Evolutionary conservation across 2,113 vertebrate species (phyloP).

Genomic region (Chloroceryle aenea): DNA sequence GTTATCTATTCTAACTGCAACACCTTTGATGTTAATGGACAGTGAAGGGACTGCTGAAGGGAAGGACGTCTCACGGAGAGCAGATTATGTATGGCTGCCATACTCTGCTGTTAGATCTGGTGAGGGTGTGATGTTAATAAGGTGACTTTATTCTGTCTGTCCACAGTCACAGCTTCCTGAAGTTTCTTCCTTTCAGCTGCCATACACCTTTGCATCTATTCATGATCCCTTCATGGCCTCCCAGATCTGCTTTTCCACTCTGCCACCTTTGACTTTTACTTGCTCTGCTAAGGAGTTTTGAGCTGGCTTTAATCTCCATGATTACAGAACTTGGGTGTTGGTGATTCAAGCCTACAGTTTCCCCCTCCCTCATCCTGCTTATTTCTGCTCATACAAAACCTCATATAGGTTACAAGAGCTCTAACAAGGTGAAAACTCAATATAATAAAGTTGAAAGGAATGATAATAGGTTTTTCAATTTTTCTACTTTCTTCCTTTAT

Average conservation of each 20-base stretch:
- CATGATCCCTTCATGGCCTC: background rate
- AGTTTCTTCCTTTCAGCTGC: background rate
- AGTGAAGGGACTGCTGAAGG: background rate
- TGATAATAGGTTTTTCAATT: background rate
- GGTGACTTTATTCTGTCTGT: background rate
- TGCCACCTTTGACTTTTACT: background rate
- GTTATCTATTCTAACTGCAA: background rate
- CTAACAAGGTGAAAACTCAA: background rate
- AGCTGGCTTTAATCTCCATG: background rate
- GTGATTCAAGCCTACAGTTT: background rate
- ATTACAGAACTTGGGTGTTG: background rate
- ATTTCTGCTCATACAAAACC: background rate
- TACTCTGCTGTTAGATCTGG: background rate
- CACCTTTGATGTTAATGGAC: background rate
- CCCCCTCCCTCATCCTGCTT: accelerated
- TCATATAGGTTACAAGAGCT: background rate
- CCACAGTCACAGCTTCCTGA: background rate
- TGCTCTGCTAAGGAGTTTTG: background rate
- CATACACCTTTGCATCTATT: background rate
- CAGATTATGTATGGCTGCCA: background rate
- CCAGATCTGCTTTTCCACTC: background rate
- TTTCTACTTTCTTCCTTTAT: background rate
- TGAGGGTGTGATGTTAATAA: background rate
- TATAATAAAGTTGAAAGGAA: background rate
- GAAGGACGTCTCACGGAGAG: background rate